Base-by-base conservation (phyloP, 2,113 vertebrate genomes). In the Rhinopithecus roxellana region DNA sequence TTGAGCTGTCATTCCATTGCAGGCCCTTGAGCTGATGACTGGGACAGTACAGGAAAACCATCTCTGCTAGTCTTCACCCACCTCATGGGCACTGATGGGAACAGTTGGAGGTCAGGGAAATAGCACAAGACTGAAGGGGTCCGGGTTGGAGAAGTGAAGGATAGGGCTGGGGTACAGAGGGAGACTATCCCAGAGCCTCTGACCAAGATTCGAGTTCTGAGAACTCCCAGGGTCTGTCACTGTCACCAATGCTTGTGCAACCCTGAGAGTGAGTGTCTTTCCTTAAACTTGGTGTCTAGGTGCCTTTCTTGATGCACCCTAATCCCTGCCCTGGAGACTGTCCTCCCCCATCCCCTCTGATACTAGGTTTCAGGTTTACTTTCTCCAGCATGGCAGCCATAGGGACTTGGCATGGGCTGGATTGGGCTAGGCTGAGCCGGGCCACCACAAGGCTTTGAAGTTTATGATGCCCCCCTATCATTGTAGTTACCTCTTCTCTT, bases 1-100 rank as follows among this genome's bases (percentile, higher is more conserved):
- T 93, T 85, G 94, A 97, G 95, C 94, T 95, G 97, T 98, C 98
- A 86, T 59, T 57, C 67, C 35, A 27, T n/a, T 1, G 32, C 40
- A 72, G 82, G n/a, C 81, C 86, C 85, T 77, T 70, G 61, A 69
- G 72, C 30, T 35, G 32, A 89, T 61, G 85, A 72, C 90, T 79
- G 32, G 43, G 83, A 38, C 52, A 70, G 64, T 90, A 61, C 72
- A 45, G 18, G 38, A 55, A 52, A 32, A 25, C 64, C 89, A 38
- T 55, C 48, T 57, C 82, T 70, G 59, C 61, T 57, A 18, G 91
- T 30, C 59, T 94, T 96, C 95, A 48, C 67, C 88, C 85, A 61
- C 5, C 82, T 77, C 38, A 81, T 35, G 61, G 80, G 72, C 20
- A n/a, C 52, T 11, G 2, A 16, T 13, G 20, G 40, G 72, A 57